phyloP scores from a whole-genome alignment of 2,797 vertebrate species.

The Coreius guichenoti region DNA sequence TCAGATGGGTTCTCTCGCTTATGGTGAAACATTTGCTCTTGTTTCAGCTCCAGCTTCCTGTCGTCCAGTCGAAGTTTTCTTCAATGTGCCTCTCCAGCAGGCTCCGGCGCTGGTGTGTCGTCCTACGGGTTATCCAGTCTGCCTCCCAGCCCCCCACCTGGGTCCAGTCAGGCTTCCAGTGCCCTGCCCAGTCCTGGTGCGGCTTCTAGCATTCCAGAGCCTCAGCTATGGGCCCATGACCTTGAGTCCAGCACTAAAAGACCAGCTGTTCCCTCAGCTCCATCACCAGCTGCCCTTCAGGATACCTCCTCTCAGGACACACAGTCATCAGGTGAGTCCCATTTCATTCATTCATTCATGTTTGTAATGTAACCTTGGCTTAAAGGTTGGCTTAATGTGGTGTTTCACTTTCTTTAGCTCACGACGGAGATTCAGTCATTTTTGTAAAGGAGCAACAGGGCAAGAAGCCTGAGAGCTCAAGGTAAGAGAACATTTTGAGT shows the following conservation, averaged over 20 bases:
- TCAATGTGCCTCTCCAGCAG: conserved; percentile 68
- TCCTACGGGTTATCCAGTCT: conserved; percentile 72
- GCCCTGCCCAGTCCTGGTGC: conserved; percentile 75
- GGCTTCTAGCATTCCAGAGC: conserved; percentile 65
- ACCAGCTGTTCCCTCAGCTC: conserved; percentile 61
- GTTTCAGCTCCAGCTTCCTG: conserved; percentile 80
- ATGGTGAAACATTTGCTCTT: background rate
- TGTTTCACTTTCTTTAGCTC: conserved; percentile 68
- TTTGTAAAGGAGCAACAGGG: conserved; percentile 89
- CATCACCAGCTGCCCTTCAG: conserved; percentile 74
- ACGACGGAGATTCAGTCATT: conserved; percentile 90
- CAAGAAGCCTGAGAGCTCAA: conserved; percentile 79
- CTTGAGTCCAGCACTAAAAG: conserved; percentile 63
- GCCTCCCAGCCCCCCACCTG: conserved; percentile 69
- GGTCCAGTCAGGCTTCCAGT: conserved; percentile 77
- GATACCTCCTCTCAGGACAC: conserved; percentile 81
- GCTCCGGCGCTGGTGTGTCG: conserved; percentile 67
- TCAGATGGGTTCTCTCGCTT: background rate
- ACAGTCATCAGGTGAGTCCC: conserved; percentile 77
- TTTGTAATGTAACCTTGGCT: background rate
- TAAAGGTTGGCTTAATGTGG: conserved; percentile 32
- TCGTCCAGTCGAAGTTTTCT: conserved; percentile 73
- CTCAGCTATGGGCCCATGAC: conserved; percentile 67
- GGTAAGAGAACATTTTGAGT: conserved; percentile 72
- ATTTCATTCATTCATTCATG: background rate